A percentile compares a stretch with the other conserved stretches of the same genome.
Conservation (phyloP, 2,113 vertebrate species). For the Bufo bufo region DNA sequence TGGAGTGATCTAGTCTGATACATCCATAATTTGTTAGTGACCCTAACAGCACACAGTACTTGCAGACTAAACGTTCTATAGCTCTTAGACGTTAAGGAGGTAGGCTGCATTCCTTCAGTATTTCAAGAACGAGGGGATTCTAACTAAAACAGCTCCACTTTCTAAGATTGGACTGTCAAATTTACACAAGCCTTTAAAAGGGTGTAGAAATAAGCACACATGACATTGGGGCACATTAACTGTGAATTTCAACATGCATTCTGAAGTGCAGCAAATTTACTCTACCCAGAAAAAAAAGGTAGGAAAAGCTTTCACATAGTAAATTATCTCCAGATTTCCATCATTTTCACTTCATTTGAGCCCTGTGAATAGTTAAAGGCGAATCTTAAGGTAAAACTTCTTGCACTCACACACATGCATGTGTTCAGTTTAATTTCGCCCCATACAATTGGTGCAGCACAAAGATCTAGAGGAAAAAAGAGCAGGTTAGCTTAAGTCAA, state of each 20-base stretch:
- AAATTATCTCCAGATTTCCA: not conserved
- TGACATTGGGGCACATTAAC: not conserved
- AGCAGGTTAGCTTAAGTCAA: constrained; percentile 85
- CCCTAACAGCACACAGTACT: not conserved
- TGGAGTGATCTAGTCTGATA: not conserved
- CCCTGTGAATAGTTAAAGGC: constrained; percentile 44
- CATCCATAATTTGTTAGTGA: not conserved
- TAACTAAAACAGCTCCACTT: not conserved
- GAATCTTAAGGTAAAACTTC: constrained; percentile 92
- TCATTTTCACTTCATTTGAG: not conserved
- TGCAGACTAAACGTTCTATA: not conserved
- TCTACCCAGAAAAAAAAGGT: not conserved
- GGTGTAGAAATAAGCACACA: constrained; percentile 50
- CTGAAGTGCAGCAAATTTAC: not conserved
- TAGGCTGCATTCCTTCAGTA: not conserved
- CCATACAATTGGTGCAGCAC: constrained; percentile 95
- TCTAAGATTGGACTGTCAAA: not conserved
- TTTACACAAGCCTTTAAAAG: not conserved
- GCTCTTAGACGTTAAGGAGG: not conserved
- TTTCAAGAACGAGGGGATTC: not conserved
- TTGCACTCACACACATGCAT: constrained; percentile 99
- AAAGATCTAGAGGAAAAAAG: constrained; percentile 99
- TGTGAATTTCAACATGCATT: constrained; percentile 9
- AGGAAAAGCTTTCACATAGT: not conserved
- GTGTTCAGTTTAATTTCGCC: constrained; percentile 98